A percentile compares a stretch with the other conserved stretches of the same genome.
Conservation (phyloP, 2,888 invertebrate genomes). For the Apantesis nais region DNA sequence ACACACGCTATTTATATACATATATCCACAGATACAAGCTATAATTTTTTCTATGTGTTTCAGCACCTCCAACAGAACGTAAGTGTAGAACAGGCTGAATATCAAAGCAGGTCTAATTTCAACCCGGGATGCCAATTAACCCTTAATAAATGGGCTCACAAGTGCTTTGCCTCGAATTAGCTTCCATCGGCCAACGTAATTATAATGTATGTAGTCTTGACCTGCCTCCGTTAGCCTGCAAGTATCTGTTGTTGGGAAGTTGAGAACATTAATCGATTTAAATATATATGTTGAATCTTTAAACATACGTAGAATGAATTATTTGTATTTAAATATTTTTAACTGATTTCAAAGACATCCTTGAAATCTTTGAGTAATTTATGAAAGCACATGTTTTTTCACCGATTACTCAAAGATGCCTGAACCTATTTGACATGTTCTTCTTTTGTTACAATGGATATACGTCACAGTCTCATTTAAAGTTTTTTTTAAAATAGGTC, state of each 20-base stretch:
- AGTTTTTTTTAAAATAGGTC: no score
- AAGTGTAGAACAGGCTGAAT: conserved; percentile 38
- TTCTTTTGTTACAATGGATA: no score
- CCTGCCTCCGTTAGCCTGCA: neutral
- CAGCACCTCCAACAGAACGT: conserved; percentile 12
- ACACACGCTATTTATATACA: no score
- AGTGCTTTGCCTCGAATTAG: conserved; percentile 47
- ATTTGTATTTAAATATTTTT: neutral
- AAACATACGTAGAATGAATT: neutral
- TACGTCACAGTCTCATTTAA: no score
- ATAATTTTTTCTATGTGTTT: neutral
- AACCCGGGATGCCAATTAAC: conserved; percentile 62
- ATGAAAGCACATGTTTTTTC: no score
- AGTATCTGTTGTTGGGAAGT: neutral
- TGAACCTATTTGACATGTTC: no score
- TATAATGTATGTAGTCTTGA: conserved; percentile 33
- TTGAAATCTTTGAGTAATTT: no score
- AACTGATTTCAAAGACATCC: no score
- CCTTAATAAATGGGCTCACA: conserved; percentile 62
- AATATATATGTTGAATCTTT: neutral
- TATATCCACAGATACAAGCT: neutral
- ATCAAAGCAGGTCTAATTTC: conserved; percentile 60
- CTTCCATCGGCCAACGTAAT: conserved; percentile 37
- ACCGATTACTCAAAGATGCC: no score
- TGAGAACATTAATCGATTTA: neutral